These are phyloP conservation scores for Heliconius aoede DNA, from an alignment of 2,888 invertebrate species.

Conservation along the genomic window DNA sequence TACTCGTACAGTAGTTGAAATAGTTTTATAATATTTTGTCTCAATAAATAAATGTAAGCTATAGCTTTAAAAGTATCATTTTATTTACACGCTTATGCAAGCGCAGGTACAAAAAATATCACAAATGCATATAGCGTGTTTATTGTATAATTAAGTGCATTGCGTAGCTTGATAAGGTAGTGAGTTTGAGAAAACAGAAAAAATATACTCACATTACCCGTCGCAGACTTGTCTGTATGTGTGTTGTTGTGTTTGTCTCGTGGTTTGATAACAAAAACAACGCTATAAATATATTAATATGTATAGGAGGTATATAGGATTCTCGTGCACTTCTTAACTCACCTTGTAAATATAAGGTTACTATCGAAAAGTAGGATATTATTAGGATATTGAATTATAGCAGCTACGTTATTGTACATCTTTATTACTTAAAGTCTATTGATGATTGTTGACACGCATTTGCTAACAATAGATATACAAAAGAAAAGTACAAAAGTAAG, in stretches of 20 bases:
- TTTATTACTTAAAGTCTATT: conserved; percentile 45
- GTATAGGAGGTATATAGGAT: neutral
- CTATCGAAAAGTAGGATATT: neutral
- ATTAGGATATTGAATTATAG: conserved; percentile 20
- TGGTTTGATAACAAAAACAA: conserved; percentile 53
- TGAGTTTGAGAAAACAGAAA: conserved; percentile 39
- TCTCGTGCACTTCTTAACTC: conserved; percentile 10
- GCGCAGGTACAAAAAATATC: neutral
- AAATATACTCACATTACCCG: conserved; percentile 73
- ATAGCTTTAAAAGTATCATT: neutral
- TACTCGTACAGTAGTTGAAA: neutral
- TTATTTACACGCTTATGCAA: conserved; percentile 24
- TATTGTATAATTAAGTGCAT: conserved; percentile 27
- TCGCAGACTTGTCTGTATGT: conserved; percentile 59
- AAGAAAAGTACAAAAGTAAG: conserved; percentile 39
- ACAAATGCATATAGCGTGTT: conserved; percentile 26
- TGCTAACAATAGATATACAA: conserved; percentile 29
- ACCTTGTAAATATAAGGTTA: conserved; percentile 7
- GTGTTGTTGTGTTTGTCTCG: conserved; percentile 71
- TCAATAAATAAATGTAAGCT: neutral
- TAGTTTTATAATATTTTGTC: neutral
- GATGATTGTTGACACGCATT: conserved; percentile 27
- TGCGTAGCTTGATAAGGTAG: conserved; percentile 39
- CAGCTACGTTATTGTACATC: conserved; percentile 17
- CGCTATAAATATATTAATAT: neutral